Percentiles rank a stretch among this genome's conserved stretches.
Conservation (phyloP, 2,113 vertebrate genomes). For the Gobio gobio region DNA sequence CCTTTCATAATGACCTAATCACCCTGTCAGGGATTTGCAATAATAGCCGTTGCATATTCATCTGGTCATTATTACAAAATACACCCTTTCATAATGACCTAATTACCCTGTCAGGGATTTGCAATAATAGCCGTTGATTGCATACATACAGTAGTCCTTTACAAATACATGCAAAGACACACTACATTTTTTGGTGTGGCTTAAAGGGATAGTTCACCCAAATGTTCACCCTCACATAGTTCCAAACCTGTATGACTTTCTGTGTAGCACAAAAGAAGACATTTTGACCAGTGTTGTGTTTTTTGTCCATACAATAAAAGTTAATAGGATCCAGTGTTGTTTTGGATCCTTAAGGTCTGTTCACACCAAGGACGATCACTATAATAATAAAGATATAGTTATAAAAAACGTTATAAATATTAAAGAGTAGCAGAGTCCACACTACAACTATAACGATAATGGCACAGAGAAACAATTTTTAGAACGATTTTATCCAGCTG, state of each 20-base stretch:
- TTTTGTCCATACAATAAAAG: not conserved
- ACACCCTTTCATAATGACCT: not conserved
- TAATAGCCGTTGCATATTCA: not conserved
- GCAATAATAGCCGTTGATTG: not conserved
- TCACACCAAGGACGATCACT: no score
- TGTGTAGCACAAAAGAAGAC: not conserved
- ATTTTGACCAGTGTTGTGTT: not conserved
- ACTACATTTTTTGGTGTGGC: not conserved
- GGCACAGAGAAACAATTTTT: no score
- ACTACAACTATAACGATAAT: no score
- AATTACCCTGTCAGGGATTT: not conserved
- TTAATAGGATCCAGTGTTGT: not conserved
- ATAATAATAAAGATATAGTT: no score
- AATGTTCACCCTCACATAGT: not conserved
- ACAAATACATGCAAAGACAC: not conserved
- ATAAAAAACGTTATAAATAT: no score
- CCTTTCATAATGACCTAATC: not conserved
- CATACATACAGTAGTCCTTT: not conserved
- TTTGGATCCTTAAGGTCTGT: not conserved
- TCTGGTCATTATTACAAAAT: not conserved
- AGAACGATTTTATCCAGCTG: no score
- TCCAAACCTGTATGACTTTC: not conserved
- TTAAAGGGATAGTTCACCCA: not conserved
- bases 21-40: not conserved
- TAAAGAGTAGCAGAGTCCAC: no score